phyloP scores from a whole-genome alignment of 1,140 invertebrate genomes.

The Trissolcus basalis region DNA sequence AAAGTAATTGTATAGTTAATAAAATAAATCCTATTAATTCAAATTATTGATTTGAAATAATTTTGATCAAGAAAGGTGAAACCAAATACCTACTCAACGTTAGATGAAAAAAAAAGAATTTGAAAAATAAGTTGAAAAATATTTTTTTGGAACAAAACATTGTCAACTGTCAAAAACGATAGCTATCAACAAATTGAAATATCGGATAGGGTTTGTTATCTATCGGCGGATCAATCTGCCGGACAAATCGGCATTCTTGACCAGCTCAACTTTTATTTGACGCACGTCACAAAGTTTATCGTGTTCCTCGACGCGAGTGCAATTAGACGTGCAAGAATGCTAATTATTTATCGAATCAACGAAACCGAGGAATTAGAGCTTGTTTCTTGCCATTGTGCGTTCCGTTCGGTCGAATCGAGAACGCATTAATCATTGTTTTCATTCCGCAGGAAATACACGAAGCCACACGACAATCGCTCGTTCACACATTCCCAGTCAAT shows the following conservation, averaged over 20 bases:
- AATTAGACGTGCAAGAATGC: constrained; percentile 35
- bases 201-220: background rate
- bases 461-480: constrained; percentile 21
- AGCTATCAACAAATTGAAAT: no score
- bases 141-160: no score
- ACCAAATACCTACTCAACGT: no score
- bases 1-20: no score
- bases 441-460: background rate
- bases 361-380: constrained; percentile 32
- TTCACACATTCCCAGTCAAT: no score
- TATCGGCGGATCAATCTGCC: background rate
- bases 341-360: constrained; percentile 30
- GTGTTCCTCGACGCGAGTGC: constrained; percentile 6
- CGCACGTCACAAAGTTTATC: constrained; percentile 29
- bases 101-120: no score
- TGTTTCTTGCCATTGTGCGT: constrained; percentile 21
- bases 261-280: constrained; percentile 34
- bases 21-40: no score
- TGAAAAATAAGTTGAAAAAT: no score
- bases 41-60: no score
- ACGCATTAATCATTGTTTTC: constrained; percentile 23
- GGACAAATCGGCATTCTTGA: constrained; percentile 32
- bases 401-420: constrained; percentile 15
- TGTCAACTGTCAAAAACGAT: background rate
- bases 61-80: no score